Conservation (phyloP, 2,888 invertebrate species). For the Rhamphomyia laevipes region DNA sequence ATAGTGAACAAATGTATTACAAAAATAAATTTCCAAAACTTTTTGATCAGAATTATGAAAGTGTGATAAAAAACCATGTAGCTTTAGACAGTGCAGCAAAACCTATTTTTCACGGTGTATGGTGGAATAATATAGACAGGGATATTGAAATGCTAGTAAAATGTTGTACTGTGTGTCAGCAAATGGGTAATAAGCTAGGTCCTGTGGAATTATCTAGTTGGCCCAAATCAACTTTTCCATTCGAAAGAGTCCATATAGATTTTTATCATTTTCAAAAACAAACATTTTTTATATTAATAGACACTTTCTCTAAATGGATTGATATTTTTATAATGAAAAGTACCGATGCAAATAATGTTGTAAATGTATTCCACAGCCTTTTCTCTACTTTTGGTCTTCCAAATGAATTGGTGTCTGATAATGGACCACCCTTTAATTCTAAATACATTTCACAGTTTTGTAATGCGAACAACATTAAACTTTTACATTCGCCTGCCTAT, state of each 20-base stretch:
- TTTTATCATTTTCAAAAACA: slow-evolving; percentile 2
- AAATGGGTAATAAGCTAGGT: background rate
- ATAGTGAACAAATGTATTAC: too few relatives aligned
- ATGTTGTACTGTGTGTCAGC: background rate
- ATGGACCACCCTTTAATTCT: slow-evolving; percentile 10
- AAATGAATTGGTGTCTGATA: slow-evolving; percentile 9
- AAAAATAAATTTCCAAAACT: too few relatives aligned
- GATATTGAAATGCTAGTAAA: background rate
- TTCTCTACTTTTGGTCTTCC: slow-evolving; percentile 10
- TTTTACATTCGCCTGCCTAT: slow-evolving; percentile 16
- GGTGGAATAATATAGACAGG: background rate
- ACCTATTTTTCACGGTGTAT: background rate
- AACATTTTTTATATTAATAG: slow-evolving; percentile 1
- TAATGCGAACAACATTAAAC: slow-evolving; percentile 7
- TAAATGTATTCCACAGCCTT: slow-evolving; percentile 3
- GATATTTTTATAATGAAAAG: background rate
- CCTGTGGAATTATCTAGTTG: background rate
- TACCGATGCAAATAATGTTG: background rate
- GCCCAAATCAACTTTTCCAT: background rate
- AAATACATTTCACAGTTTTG: slow-evolving; percentile 4
- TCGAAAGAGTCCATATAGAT: slow-evolving; percentile 12
- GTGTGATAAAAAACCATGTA: too few relatives aligned
- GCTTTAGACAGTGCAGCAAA: too few relatives aligned
- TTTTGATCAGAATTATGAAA: too few relatives aligned
- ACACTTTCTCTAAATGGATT: slow-evolving; percentile 7